A percentile compares a stretch with the other conserved stretches of the same genome.
Conservation (phyloP, 2,113 vertebrate species). For the Psilopsiagon aurifrons region DNA sequence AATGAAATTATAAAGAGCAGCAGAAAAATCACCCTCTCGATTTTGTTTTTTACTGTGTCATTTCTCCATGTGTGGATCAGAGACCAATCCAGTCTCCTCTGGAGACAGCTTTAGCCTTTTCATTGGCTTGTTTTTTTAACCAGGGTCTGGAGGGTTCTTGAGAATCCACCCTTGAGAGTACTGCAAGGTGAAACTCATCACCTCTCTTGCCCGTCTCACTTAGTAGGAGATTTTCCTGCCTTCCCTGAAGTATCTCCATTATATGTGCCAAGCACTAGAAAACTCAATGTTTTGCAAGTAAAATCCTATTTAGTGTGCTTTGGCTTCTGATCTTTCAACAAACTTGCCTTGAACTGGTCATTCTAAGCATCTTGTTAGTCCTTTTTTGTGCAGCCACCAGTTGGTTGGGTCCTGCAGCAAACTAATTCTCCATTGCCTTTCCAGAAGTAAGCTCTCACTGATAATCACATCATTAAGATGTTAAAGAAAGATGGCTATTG, state of each 20-base stretch:
- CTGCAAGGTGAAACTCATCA: not conserved
- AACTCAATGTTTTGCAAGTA: not conserved
- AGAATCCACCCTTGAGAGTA: not conserved
- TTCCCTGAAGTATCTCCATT: not conserved
- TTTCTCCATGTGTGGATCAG: not conserved
- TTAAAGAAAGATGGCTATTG: not conserved
- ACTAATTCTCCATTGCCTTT: not conserved
- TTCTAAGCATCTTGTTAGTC: not conserved
- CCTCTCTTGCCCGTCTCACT: not conserved
- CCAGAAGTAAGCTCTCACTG: not conserved
- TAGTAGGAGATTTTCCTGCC: not conserved
- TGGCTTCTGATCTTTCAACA: not conserved
- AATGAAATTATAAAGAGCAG: not conserved
- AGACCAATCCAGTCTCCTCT: not conserved
- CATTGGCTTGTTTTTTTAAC: not conserved
- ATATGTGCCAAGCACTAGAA: rapidly evolving
- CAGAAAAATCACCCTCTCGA: not conserved
- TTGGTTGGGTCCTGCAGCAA: not conserved
- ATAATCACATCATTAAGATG: not conserved
- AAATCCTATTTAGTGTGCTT: not conserved
- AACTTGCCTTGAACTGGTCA: not conserved
- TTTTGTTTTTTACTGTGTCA: not conserved
- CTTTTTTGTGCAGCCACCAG: not conserved
- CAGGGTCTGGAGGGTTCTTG: not conserved
- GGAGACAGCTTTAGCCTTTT: not conserved